phyloP scores from a whole-genome alignment of 2,113 vertebrate genomes.

The Microcebus jonahi region DNA sequence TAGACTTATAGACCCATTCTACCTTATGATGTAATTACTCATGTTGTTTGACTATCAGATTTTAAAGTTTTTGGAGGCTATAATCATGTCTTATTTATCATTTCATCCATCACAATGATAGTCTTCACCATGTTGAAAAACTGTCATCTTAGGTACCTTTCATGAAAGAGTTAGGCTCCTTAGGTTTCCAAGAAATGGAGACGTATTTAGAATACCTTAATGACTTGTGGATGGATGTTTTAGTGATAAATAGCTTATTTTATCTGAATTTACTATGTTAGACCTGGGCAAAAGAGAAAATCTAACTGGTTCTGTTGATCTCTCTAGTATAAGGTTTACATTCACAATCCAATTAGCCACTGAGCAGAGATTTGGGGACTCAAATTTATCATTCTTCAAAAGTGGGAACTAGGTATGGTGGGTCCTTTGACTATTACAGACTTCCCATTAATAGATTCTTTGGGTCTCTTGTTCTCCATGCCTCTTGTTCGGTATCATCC shows the following conservation, averaged over 20 bases:
- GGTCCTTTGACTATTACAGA: neutral
- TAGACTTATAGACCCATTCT: neutral
- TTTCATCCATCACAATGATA: neutral
- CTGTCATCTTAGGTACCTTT: constrained; percentile 28
- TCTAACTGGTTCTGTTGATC: neutral
- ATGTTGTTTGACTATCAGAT: neutral
- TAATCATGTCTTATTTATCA: constrained; percentile 2
- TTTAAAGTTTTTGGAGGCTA: neutral
- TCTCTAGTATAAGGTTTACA: neutral
- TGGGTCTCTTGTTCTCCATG: neutral
- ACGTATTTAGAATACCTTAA: neutral
- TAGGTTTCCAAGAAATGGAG: neutral
- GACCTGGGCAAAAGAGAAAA: neutral
- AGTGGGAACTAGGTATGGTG: fast-evolving
- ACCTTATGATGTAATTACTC: neutral
- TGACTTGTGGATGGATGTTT: neutral
- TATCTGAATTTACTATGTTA: neutral
- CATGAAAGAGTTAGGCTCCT: neutral
- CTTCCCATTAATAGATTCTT: neutral
- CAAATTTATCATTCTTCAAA: neutral
- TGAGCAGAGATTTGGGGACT: neutral
- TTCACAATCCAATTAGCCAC: neutral
- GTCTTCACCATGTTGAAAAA: neutral
- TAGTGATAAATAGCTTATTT: neutral
- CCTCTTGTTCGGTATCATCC: neutral